Base-by-base conservation (phyloP, 2,888 invertebrate species). In the Hartigia nigra region DNA sequence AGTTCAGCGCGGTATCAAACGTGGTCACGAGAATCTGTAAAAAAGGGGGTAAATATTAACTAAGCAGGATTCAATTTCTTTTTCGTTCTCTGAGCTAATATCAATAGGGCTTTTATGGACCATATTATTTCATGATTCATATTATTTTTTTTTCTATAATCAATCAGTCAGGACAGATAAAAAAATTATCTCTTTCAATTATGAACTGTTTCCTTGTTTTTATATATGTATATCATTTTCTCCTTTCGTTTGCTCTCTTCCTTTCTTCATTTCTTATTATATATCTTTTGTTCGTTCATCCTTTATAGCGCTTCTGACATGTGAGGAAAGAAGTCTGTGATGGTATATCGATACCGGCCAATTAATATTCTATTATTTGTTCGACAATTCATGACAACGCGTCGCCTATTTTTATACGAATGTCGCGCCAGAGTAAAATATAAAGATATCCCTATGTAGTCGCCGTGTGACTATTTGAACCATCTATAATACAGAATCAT, bases 181-280 rank as follows among this genome's bases (percentile, higher is more conserved):
- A 23, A 23, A 23, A 55, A 55, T 55, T 55, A 23, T 55, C 55
- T 23, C 23, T 9, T 55, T 55, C 55, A 74, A 39, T 32, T 76
- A 74, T 69, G 70, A 35, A 78, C 69, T 79, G 14, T 70, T 39
- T 77, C 37, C 76, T 75, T 70, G 14, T 74, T 23, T 74, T 76
- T 31, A 74, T 37, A 75, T 75, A 55, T 55, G 23, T 55, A 82
- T 77, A 81, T 72, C 72, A 79, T 80, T 32, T 37, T 70, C 35
- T 72, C 74, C 23, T 55, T 70, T 32, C 0, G n/a, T 23, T 37
- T 31, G 35, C 31, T 72, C 72, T 12, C 36, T 36, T 76, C 74
- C n/a, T 14, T 75, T 76, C n/a, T 70, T 39, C 77, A 55, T 69
- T 76, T 76, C 14, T 76, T 55, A 79, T 34, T 78, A 75, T 76